phyloP scores from a whole-genome alignment of 2,888 invertebrate genomes.

The Chrysodeixis includens region DNA sequence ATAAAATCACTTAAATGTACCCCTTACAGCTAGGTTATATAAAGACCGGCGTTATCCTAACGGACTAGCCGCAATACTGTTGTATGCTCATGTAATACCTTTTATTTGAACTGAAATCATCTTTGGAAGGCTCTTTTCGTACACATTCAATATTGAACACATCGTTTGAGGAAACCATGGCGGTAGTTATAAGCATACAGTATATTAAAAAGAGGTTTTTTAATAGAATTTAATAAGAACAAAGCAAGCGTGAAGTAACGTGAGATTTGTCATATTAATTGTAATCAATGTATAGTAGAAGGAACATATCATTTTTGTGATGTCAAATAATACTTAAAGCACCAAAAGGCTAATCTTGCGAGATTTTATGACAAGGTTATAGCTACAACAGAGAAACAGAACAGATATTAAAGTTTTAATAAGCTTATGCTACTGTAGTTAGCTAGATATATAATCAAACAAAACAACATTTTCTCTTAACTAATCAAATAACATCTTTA shows the following conservation, averaged over 20 bases:
- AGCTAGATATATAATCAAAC: not conserved
- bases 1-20: constrained; percentile 6
- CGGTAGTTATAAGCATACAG: too few relatives aligned
- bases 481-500: not conserved
- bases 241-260: not conserved
- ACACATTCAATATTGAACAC: not conserved
- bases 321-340: not conserved
- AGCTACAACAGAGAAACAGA: not conserved
- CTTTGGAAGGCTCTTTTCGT: not conserved
- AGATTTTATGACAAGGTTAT: not conserved
- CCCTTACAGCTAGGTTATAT: constrained; percentile 2
- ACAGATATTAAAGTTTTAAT: not conserved
- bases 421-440: not conserved
- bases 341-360: too few relatives aligned
- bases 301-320: not conserved
- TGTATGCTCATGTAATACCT: not conserved
- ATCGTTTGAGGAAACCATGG: not conserved
- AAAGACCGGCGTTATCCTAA: not conserved
- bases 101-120: not conserved
- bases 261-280: not conserved
- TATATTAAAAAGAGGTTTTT: not conserved
- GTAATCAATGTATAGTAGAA: not conserved
- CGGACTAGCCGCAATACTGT: constrained; percentile 7
- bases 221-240: not conserved
- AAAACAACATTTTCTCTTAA: constrained; percentile 4